Base-by-base conservation (phyloP, 2,797 vertebrate genomes). In the Mionectes olivaceus region DNA sequence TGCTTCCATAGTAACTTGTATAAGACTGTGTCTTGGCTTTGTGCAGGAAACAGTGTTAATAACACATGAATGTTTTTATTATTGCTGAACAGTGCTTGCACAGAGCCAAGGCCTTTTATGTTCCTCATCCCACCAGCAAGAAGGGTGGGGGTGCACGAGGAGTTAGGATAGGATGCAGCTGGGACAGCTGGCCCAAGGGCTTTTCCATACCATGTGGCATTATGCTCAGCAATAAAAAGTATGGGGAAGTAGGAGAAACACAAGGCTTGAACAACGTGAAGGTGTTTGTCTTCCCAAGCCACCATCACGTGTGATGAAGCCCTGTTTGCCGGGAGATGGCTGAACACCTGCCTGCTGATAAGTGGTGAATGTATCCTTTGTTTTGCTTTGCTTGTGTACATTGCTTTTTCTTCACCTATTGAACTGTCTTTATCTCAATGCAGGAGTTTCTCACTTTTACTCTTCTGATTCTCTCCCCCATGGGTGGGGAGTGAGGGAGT, bases 181-280 rank as follows among this genome's bases (percentile, higher is more conserved):
- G 41, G 63, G 47, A 35, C 15, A 87, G 79, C 30, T 46, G 88
- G 33, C 10, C 52, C 63, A 16, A 33, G 73, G 44, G 39, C 47
- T 37, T 2, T 8, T 18, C 13, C 68, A 46, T 2, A 41, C 8
- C 32, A 4, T 0, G 3, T 2, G 14, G 37, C 3, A 23, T 5
- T 6, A 2, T n/a, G 63, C 50, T 53, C 75, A 59, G 46, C 53
- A 44, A 35, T 15, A 32, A 24, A 65, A 37, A 21, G 33, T 3
- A 7, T 3, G 16, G 21, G 25, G 30, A 41, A 81, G 16, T 19
- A 33, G 33, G 13, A 74, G 32, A 23, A 43, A 27, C 14, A 35
- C 9, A 6, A 3, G 21, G 18, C 7, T 33, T 65, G 24, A 2
- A 57, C 14, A 27, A 8, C 4, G 35, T 2, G 63, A 46, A 30